Percentiles rank a stretch among this genome's conserved stretches.
Conservation (phyloP, 2,888 invertebrate species). For the Stenurella melanura region DNA sequence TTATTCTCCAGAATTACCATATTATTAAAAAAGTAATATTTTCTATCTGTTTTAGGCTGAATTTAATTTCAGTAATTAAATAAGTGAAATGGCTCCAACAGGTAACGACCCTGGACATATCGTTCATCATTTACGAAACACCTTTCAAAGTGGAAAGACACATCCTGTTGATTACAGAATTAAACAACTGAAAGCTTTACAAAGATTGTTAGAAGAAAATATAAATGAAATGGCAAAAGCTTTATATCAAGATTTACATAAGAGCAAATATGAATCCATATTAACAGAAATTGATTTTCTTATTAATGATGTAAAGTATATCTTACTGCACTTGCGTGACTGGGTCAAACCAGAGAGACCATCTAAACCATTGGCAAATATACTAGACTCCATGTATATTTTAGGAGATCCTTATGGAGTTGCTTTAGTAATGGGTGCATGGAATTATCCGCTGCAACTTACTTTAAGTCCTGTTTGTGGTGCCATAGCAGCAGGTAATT, state of each 20-base stretch:
- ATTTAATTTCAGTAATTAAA: too few species aligned
- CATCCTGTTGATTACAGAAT: constrained; percentile 85
- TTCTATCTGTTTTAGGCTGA: too few species aligned
- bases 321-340: constrained; percentile 81
- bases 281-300: constrained; percentile 87
- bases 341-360: constrained; percentile 89
- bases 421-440: constrained; percentile 90
- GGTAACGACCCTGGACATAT: constrained; percentile 54
- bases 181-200: constrained; percentile 84
- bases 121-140: constrained; percentile 74
- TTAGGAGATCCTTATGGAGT: constrained; percentile 94
- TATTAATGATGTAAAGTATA: constrained; percentile 84
- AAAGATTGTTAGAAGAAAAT: constrained; percentile 88
- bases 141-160: constrained; percentile 87
- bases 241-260: constrained; percentile 85
- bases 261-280: constrained; percentile 85
- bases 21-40: too few species aligned
- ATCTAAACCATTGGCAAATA: constrained; percentile 80
- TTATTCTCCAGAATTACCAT: too few species aligned
- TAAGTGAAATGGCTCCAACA: constrained; percentile 6
- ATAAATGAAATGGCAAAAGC: constrained; percentile 82
- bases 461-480: constrained; percentile 86
- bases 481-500: constrained; percentile 95
- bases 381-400: constrained; percentile 84
- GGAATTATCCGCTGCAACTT: constrained; percentile 97